Conservation (phyloP, 1,140 invertebrate species). For the Mercenaria mercenaria region DNA sequence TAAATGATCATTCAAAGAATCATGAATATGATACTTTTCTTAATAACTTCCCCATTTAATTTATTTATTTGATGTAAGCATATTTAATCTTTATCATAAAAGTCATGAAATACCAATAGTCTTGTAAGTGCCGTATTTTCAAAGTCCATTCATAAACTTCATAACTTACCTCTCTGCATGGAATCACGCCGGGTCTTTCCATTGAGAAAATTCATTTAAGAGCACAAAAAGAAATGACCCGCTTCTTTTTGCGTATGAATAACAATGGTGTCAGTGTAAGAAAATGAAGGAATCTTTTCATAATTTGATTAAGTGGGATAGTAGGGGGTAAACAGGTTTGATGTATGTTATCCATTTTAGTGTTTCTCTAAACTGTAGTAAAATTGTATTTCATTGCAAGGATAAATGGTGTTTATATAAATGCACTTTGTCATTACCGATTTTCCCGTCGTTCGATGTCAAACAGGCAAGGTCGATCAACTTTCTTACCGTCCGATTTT, state of each 20-base stretch:
- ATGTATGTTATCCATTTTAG: background rate
- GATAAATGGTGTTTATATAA: background rate
- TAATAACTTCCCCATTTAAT: too few relatives aligned
- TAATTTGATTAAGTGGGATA: background rate
- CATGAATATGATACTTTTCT: too few relatives aligned
- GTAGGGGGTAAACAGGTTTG: background rate
- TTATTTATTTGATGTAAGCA: background rate
- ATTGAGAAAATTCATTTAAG: background rate
- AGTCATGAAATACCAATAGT: background rate
- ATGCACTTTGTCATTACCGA: background rate
- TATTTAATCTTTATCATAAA: background rate
- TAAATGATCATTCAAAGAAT: too few relatives aligned
- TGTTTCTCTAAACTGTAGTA: background rate
- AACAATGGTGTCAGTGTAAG: background rate
- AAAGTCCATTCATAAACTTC: background rate
- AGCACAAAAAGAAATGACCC: background rate
- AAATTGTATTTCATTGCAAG: background rate
- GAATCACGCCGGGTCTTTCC: background rate
- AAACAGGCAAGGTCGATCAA: too few relatives aligned
- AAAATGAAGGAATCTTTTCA: background rate
- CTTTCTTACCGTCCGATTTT: too few relatives aligned
- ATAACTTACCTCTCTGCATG: background rate
- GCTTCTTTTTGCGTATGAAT: background rate
- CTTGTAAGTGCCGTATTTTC: background rate
- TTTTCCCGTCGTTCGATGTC: too few relatives aligned